Conservation (phyloP, 1,140 invertebrate genomes). For the Metopolophium dirhodum region DNA sequence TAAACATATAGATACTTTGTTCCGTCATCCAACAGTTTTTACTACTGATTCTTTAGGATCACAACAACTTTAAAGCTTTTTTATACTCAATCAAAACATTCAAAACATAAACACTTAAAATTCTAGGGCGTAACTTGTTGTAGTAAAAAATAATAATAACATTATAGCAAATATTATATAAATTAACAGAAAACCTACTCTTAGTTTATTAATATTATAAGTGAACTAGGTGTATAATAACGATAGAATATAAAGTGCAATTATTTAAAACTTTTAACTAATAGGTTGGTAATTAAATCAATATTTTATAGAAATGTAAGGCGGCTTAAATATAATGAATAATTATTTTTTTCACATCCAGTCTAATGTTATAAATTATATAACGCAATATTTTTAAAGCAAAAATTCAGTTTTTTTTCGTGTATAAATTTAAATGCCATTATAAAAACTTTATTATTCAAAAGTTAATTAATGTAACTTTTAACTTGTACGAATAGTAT, state of each 20-base stretch:
- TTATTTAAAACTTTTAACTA: neutral
- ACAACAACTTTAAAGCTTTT: neutral
- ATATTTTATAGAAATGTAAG: neutral
- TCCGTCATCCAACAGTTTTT: neutral
- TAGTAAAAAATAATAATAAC: neutral
- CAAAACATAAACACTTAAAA: neutral
- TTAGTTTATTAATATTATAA: neutral
- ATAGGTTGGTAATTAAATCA: neutral
- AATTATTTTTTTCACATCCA: neutral
- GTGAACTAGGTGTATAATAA: neutral
- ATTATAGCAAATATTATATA: neutral
- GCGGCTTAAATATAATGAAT: neutral
- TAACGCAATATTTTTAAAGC: neutral
- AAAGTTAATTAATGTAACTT: neutral
- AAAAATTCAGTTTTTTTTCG: neutral
- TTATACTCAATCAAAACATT: neutral
- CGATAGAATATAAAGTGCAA: neutral
- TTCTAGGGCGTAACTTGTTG: neutral
- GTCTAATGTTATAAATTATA: neutral
- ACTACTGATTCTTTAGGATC: neutral
- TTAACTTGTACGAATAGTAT: neutral
- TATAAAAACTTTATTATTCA: neutral
- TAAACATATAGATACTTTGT: neutral
- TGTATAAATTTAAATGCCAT: neutral
- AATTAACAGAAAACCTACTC: no score